These are phyloP conservation scores for Aramus guarauna DNA, from an alignment of 2,113 vertebrate genomes.

Conservation along the genomic window DNA sequence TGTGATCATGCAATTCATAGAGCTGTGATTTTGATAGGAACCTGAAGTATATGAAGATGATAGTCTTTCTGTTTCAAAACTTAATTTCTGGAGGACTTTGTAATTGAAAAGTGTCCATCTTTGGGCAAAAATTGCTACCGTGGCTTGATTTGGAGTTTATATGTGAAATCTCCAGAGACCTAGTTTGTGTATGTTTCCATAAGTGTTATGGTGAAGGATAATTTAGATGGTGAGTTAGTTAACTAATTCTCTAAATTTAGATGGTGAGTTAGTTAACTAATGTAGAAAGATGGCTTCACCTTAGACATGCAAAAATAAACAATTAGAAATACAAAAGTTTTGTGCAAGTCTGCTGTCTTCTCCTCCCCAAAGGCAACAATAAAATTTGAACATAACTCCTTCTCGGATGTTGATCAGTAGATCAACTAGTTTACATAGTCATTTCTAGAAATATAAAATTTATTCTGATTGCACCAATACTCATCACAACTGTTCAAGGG, in stretches of 20 bases:
- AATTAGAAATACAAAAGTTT: not conserved
- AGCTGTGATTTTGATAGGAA: not conserved
- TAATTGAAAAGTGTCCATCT: not conserved
- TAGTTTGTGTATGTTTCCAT: not conserved
- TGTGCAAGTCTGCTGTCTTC: not conserved
- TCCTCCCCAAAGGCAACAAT: not conserved
- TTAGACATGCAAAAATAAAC: not conserved
- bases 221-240: not conserved
- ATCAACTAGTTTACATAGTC: not conserved
- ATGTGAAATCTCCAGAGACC: not conserved
- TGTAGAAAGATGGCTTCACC: not conserved
- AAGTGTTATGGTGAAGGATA: not conserved
- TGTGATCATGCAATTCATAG: not conserved
- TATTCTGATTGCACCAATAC: not conserved
- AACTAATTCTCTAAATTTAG: not conserved
- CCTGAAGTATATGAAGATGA: not conserved
- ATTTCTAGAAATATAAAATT: not conserved
- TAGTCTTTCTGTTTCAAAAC: not conserved
- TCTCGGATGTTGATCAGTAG: not conserved
- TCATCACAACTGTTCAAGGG: not conserved
- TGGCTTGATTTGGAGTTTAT: not conserved
- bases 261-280: not conserved
- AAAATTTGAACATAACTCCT: not conserved
- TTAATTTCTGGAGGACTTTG: not conserved
- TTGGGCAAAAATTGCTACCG: not conserved